Conservation (phyloP, 2,888 invertebrate genomes). For the Endotricha flammealis region DNA sequence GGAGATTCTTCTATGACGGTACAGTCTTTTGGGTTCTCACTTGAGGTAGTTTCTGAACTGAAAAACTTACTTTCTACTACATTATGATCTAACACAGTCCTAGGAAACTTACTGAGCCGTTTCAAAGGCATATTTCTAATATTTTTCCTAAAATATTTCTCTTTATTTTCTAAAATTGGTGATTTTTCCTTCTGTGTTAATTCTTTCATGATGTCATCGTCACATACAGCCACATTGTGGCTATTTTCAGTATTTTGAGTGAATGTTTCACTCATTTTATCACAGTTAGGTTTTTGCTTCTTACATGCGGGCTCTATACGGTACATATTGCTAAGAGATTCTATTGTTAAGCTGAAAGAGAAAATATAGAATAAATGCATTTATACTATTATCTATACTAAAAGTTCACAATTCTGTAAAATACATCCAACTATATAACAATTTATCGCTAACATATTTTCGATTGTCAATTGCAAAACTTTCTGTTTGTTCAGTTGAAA, state of each 20-base stretch:
- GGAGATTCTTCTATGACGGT: constrained; percentile 39
- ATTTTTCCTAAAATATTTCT: constrained; percentile 53
- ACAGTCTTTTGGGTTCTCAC: constrained; percentile 22
- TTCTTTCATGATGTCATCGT: constrained; percentile 29
- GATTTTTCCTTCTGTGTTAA: constrained; percentile 42
- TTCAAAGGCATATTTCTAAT: constrained; percentile 48
- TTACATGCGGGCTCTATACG: constrained; percentile 53
- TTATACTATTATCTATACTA: too few relatives aligned
- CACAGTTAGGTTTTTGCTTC: constrained; percentile 40
- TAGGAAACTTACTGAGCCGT: constrained; percentile 71
- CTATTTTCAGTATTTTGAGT: constrained; percentile 28
- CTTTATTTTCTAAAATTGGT: constrained; percentile 65
- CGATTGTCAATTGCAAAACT: too few relatives aligned
- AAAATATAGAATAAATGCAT: constrained; percentile 9
- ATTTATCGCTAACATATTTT: too few relatives aligned
- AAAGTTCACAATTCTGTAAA: too few relatives aligned
- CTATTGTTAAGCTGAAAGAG: constrained; percentile 62
- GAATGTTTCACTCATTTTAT: constrained; percentile 24
- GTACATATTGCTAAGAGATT: constrained; percentile 64
- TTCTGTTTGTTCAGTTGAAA: too few relatives aligned
- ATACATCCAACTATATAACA: too few relatives aligned
- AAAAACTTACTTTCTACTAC: constrained; percentile 81
- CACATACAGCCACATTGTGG: constrained; percentile 30
- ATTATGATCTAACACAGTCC: constrained; percentile 58
- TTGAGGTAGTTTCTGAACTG: constrained; percentile 28